Evolutionary conservation across 2,113 vertebrate species (phyloP).

Genomic region (human (Homo sapiens)): DNA sequence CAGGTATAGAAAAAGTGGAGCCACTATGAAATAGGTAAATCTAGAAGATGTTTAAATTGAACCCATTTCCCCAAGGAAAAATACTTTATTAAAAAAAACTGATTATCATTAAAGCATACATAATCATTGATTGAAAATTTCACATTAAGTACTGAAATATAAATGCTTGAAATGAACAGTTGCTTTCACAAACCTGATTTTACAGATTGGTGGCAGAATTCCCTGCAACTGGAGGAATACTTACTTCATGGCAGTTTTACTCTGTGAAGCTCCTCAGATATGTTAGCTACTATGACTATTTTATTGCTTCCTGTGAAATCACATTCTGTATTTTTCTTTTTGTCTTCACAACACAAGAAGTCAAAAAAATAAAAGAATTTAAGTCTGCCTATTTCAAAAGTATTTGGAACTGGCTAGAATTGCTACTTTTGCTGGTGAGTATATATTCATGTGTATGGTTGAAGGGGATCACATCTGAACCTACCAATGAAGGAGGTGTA

Average conservation of each 20-base stretch:
- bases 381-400: constrained; percentile 78
- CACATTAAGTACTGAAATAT: constrained; percentile 1
- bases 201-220: constrained; percentile 84
- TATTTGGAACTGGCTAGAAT: constrained; percentile 82
- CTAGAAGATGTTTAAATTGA: constrained; percentile 20
- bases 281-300: constrained; percentile 70
- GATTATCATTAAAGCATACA: background rate
- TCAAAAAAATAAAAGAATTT: constrained; percentile 67
- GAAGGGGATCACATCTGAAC: background rate
- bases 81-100: constrained; percentile 41
- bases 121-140: constrained; percentile 12
- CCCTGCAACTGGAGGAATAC: constrained; percentile 78
- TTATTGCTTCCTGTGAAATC: constrained; percentile 82
- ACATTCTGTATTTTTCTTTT: constrained; percentile 80
- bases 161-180: constrained; percentile 41
- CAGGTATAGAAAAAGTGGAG: background rate
- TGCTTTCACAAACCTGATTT: constrained; percentile 42
- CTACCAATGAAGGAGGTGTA: background rate
- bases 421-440: constrained; percentile 80
- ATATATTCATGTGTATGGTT: background rate
- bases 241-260: constrained; percentile 80
- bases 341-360: constrained; percentile 74
- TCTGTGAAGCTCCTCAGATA: constrained; percentile 81
- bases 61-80: background rate
- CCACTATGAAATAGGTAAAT: constrained; percentile 7